These are phyloP conservation scores for Ptyas mucosa DNA, from an alignment of 2,113 vertebrate genomes.

Conservation along the genomic window DNA sequence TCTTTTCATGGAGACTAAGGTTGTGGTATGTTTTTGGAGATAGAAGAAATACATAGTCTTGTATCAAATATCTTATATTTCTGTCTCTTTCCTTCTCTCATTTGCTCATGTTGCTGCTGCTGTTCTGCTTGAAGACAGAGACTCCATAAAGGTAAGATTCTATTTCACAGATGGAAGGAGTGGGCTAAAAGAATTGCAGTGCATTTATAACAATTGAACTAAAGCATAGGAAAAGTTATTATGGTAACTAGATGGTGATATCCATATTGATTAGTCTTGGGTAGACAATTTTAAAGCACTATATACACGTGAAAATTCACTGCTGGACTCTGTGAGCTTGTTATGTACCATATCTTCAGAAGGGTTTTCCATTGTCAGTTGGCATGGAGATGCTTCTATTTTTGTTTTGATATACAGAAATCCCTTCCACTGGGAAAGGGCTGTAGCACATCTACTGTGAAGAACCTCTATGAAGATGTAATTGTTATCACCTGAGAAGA, in stretches of 20 bases:
- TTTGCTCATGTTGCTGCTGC: conserved; percentile 15
- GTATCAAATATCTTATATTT: conserved; percentile 64
- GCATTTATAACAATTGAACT: not conserved
- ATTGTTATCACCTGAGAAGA: too few relatives aligned
- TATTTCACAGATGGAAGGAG: conserved; percentile 20
- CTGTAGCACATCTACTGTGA: not conserved
- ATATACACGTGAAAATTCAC: not conserved
- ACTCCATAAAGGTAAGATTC: conserved; percentile 83
- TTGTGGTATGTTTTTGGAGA: not conserved
- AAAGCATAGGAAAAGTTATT: not conserved
- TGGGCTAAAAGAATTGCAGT: not conserved
- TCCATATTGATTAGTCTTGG: rapidly evolving
- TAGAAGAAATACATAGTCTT: conserved; percentile 58
- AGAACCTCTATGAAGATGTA: not conserved
- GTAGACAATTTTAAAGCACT: not conserved
- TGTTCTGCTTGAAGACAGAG: conserved; percentile 75
- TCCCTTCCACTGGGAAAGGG: not conserved
- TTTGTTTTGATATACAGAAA: not conserved
- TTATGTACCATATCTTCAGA: not conserved
- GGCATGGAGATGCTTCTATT: not conserved
- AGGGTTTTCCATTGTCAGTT: not conserved
- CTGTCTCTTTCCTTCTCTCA: conserved; percentile 28
- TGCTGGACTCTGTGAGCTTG: not conserved
- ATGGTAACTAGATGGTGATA: not conserved
- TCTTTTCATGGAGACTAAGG: conserved; percentile 38